phyloP scores from a whole-genome alignment of 2,113 vertebrate genomes.

The Hucho hucho region DNA sequence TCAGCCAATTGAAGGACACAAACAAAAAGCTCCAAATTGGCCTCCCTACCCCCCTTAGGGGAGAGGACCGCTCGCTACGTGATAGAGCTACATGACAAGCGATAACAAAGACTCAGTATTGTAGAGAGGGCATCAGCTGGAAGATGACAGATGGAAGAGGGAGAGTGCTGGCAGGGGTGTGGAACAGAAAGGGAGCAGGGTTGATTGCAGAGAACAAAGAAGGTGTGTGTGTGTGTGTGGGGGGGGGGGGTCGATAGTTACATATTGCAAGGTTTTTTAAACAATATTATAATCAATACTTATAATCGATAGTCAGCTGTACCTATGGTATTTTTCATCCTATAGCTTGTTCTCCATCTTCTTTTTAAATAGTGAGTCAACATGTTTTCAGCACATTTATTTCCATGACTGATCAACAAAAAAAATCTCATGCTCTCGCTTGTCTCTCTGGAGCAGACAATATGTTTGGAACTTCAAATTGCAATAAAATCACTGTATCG shows the following conservation, averaged over 20 bases:
- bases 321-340: no score
- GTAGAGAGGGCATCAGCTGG: neutral
- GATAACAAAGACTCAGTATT: neutral
- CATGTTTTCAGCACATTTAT: no score
- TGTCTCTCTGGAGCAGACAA: no score
- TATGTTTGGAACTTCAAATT: no score
- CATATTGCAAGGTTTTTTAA: no score
- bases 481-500: no score
- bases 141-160: neutral
- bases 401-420: no score
- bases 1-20: conserved; percentile 44
- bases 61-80: neutral
- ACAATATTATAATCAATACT: no score
- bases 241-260: neutral
- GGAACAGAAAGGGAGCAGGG: neutral
- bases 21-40: conserved; percentile 36
- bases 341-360: no score
- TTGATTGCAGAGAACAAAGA: neutral
- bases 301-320: no score
- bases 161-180: neutral
- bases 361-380: no score
- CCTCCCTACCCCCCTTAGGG: conserved; percentile 12
- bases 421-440: no score
- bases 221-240: neutral
- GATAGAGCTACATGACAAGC: conserved; percentile 16